Percentiles rank a stretch among this genome's conserved stretches.
phyloP scores from a whole-genome alignment of 2,113 vertebrate genomes.

The Vimba vimba region DNA sequence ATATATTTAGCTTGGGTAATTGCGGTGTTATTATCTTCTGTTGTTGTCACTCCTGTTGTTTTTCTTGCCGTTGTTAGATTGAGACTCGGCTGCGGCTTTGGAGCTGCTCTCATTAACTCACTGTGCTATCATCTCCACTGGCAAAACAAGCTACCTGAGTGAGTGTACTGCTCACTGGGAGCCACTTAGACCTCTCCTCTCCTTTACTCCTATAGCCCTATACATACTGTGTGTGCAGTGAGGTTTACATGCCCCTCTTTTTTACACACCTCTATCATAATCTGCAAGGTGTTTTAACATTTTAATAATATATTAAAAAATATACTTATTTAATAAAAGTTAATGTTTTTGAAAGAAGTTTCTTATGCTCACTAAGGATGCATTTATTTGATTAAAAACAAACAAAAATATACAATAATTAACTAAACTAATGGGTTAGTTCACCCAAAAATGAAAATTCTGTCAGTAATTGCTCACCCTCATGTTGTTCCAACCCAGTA shows the following conservation, averaged over 20 bases:
- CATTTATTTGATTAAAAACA: no score
- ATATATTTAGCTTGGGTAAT: conserved; percentile 62
- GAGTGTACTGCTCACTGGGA: not conserved
- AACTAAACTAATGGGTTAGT: no score
- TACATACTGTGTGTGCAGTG: not conserved
- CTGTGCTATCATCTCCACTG: conserved; percentile 42
- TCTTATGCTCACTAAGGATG: no score
- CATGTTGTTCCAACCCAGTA: no score
- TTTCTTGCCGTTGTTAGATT: conserved; percentile 56
- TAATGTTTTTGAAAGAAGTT: no score
- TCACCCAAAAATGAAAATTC: no score
- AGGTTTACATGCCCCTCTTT: not conserved
- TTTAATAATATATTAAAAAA: not conserved
- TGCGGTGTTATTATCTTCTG: conserved; percentile 60
- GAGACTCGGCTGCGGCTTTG: conserved; percentile 38
- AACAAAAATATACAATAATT: no score
- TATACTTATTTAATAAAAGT: no score
- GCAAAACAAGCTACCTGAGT: conserved; percentile 35
- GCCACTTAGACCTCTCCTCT: conserved; percentile 11
- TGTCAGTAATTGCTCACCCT: no score
- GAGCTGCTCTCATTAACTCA: conserved; percentile 55
- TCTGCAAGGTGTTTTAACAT: not conserved
- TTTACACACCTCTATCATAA: not conserved
- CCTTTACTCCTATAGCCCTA: not conserved
- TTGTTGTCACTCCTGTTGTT: conserved; percentile 61